A percentile compares a stretch with the other conserved stretches of the same genome.
Evolutionary conservation across 2,888 invertebrate species (phyloP).

Genomic region (Eupithecia exiguata): DNA sequence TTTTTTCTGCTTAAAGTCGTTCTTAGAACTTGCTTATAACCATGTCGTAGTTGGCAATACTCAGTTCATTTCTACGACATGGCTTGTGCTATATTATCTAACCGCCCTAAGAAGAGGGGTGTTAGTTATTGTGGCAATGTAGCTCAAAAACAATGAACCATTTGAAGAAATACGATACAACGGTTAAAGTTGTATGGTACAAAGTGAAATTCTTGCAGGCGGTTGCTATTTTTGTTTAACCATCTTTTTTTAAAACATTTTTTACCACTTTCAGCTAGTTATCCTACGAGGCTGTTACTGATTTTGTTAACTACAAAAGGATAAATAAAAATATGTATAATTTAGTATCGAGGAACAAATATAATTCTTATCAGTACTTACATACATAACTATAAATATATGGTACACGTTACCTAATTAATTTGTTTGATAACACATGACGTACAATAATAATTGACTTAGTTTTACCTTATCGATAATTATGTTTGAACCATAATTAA

Average conservation of each 20-base stretch:
- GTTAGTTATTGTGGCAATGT: not conserved
- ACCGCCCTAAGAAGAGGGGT: too few relatives aligned
- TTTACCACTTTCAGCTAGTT: not conserved
- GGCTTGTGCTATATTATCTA: not conserved
- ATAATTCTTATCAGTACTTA: not conserved
- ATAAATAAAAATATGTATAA: not conserved
- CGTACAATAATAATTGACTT: not conserved
- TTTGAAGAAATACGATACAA: not conserved
- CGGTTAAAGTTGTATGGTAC: not conserved
- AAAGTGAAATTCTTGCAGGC: not conserved
- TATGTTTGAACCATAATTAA: not conserved
- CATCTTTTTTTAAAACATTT: too few relatives aligned
- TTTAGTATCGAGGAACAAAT: not conserved
- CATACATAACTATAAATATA: not conserved
- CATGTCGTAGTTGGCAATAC: not conserved
- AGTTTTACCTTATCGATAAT: not conserved
- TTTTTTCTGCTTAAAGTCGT: not conserved
- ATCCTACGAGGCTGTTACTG: not conserved
- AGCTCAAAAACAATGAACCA: not conserved
- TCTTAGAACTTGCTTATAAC: not conserved
- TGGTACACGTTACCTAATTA: conserved; percentile 1
- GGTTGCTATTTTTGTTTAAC: too few relatives aligned
- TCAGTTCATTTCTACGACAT: not conserved
- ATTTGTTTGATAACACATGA: not conserved
- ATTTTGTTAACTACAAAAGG: not conserved